Conservation (phyloP, 2,797 vertebrate species). For the Luscinia luscinia region DNA sequence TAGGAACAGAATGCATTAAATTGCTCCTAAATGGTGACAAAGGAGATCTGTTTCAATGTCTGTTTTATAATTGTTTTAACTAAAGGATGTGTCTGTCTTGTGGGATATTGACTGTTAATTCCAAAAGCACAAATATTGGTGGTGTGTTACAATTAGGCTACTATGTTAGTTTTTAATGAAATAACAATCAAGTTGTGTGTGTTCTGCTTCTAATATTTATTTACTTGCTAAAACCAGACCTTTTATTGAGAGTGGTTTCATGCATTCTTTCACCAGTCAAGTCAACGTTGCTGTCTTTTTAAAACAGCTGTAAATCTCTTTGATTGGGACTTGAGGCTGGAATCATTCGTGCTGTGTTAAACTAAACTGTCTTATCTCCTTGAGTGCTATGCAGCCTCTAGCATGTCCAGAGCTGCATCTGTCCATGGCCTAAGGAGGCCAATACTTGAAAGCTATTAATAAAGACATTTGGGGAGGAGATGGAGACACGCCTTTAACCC, state of each 20-base stretch:
- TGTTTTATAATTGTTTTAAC: slow-evolving; percentile 73
- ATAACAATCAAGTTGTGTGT: slow-evolving; percentile 1
- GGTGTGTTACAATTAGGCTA: neutral
- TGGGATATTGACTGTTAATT: slow-evolving; percentile 24
- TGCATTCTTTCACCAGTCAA: slow-evolving; percentile 74
- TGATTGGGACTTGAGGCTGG: slow-evolving; percentile 78
- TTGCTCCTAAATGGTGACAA: slow-evolving; percentile 68
- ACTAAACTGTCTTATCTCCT: slow-evolving; percentile 78
- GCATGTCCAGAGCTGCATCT: slow-evolving; percentile 69
- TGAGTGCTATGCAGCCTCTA: slow-evolving; percentile 71
- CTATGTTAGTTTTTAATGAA: neutral
- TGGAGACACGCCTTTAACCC: slow-evolving; percentile 60
- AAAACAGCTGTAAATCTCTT: slow-evolving; percentile 80
- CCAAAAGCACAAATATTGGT: slow-evolving; percentile 23
- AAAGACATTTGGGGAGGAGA: slow-evolving; percentile 65
- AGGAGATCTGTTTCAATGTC: slow-evolving; percentile 72
- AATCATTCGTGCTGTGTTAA: slow-evolving; percentile 78
- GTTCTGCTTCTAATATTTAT: slow-evolving; percentile 43
- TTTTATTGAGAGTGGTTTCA: slow-evolving; percentile 32
- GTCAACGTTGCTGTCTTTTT: slow-evolving; percentile 77
- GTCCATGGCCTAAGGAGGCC: slow-evolving; percentile 64
- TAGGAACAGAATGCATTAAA: slow-evolving; percentile 46
- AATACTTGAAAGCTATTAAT: slow-evolving; percentile 61
- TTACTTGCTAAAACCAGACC: slow-evolving; percentile 45
- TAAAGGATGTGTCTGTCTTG: slow-evolving; percentile 50